phyloP scores from a whole-genome alignment of 2,888 invertebrate genomes.

The Diloba caeruleocephala region DNA sequence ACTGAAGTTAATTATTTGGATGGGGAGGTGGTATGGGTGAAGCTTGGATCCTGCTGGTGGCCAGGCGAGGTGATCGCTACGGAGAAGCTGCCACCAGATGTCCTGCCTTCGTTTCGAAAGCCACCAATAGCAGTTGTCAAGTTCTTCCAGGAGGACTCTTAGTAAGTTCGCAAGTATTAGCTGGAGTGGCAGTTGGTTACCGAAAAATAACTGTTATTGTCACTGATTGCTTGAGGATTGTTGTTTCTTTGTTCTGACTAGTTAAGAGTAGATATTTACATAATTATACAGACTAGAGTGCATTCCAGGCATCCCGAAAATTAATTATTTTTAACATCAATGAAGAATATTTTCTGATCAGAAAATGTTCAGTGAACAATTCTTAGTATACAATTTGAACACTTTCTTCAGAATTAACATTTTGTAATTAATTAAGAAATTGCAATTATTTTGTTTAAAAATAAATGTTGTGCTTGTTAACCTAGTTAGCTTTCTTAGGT shows the following conservation, averaged over 20 bases:
- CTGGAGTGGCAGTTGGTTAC: slow-evolving; percentile 21
- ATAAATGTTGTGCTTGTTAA: too few species aligned
- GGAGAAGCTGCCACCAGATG: slow-evolving; percentile 91
- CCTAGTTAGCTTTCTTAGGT: too few species aligned
- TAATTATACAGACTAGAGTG: slow-evolving; percentile 50
- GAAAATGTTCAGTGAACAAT: not conserved
- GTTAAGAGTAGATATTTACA: slow-evolving; percentile 55
- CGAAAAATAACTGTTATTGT: slow-evolving; percentile 1
- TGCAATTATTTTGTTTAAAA: too few species aligned
- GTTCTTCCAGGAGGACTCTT: slow-evolving; percentile 95
- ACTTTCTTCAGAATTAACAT: slow-evolving; percentile 9
- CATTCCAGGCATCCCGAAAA: slow-evolving; percentile 37
- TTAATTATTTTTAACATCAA: slow-evolving; percentile 18
- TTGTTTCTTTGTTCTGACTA: slow-evolving; percentile 54
- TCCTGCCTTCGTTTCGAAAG: slow-evolving; percentile 91
- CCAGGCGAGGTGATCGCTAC: slow-evolving; percentile 93
- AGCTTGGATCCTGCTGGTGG: slow-evolving; percentile 95
- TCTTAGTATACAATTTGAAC: not conserved
- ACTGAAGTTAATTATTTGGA: slow-evolving; percentile 91
- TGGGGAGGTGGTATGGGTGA: slow-evolving; percentile 96
- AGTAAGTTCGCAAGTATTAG: slow-evolving; percentile 89
- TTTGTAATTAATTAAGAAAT: too few species aligned
- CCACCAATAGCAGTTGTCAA: slow-evolving; percentile 94
- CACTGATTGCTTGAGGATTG: slow-evolving; percentile 8
- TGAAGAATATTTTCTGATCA: not conserved